A percentile compares a stretch with the other conserved stretches of the same genome.
Conservation (phyloP, 2,113 vertebrate genomes). For the Cettia cetti region DNA sequence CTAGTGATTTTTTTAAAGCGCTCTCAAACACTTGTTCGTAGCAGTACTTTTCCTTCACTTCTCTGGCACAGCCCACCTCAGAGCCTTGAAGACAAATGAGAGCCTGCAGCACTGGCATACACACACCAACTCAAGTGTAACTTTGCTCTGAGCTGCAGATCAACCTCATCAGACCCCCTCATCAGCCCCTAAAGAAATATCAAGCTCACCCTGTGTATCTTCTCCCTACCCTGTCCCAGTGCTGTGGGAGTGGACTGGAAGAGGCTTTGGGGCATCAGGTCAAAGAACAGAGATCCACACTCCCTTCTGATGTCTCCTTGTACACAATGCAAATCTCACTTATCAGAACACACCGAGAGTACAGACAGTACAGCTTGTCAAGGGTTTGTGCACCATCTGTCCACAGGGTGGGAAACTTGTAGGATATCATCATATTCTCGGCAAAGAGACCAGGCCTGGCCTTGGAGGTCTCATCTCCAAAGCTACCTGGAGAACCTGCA, state of each 20-base stretch:
- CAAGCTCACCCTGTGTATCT: not conserved
- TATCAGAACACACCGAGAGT: not conserved
- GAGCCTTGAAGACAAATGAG: not conserved
- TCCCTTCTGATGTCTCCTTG: not conserved
- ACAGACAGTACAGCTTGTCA: rapidly evolving
- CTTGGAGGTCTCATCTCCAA: not conserved
- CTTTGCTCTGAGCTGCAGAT: not conserved
- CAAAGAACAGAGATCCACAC: not conserved
- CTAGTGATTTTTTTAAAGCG: rapidly evolving
- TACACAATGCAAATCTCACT: not conserved
- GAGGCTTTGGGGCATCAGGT: not conserved
- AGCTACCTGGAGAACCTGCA: not conserved
- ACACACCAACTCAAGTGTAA: rapidly evolving
- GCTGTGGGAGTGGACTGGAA: not conserved
- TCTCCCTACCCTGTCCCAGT: not conserved
- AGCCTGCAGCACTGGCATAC: not conserved
- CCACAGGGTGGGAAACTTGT: not conserved
- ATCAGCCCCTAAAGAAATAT: not conserved
- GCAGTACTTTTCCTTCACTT: not conserved
- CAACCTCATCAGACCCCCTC: not conserved
- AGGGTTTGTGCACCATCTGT: not conserved
- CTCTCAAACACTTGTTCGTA: not conserved
- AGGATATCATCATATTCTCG: not conserved
- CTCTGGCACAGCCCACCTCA: not conserved
- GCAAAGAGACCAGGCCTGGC: not conserved